phyloP scores from a whole-genome alignment of 2,888 invertebrate genomes.

The Lottia gigantea region DNA sequence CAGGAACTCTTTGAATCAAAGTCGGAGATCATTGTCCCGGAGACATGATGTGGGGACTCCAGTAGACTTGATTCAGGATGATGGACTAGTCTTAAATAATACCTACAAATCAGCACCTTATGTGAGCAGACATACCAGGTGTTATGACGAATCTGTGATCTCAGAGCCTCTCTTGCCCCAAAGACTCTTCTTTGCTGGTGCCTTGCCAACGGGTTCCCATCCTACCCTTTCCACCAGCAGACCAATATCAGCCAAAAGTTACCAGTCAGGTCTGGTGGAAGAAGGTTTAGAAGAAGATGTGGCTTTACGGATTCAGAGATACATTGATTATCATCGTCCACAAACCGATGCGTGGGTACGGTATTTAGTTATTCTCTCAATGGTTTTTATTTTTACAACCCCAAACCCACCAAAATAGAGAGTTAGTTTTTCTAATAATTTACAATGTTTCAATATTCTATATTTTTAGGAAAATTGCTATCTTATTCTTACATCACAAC shows the following conservation, averaged over 20 bases:
- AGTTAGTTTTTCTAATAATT: no score
- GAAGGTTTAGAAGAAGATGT: constrained; percentile 31
- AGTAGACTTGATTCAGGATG: constrained; percentile 36
- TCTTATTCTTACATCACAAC: no score
- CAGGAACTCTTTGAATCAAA: not conserved
- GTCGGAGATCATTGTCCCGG: no score
- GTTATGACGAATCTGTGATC: constrained; percentile 48
- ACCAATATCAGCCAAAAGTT: constrained; percentile 23
- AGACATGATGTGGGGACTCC: constrained; percentile 10
- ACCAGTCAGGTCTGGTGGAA: constrained; percentile 32
- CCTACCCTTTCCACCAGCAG: constrained; percentile 20
- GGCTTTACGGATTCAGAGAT: constrained; percentile 39
- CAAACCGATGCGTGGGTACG: constrained; percentile 41
- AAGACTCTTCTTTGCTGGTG: constrained; percentile 47
- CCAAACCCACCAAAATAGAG: no score
- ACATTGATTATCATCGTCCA: constrained; percentile 51
- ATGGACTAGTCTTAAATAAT: constrained; percentile 25
- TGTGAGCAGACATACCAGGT: constrained; percentile 52
- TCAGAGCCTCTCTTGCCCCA: constrained; percentile 36
- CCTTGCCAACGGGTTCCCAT: constrained; percentile 30
- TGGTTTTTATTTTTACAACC: no score
- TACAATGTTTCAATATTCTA: no score
- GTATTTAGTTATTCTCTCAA: constrained; percentile 22
- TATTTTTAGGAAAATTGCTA: no score
- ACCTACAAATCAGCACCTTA: constrained; percentile 32